Evolutionary conservation across 30 jellyfish, hydroid and myxozoan species (phyloP).

Genomic region (Rhopilema esculentum): DNA sequence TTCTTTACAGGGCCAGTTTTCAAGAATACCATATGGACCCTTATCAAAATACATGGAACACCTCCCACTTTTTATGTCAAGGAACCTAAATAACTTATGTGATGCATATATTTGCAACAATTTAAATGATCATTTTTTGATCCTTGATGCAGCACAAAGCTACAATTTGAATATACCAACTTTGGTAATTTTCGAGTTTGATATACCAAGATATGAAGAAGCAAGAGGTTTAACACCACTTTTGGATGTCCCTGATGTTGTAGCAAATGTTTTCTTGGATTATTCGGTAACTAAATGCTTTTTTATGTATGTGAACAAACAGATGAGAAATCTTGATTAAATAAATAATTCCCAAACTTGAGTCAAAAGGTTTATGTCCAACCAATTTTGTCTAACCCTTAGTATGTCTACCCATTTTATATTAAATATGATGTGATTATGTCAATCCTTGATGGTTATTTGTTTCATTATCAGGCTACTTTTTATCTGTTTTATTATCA

Average conservation of each 20-base stretch:
- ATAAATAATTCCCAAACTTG: neutral
- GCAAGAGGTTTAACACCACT: slow-evolving; percentile 8
- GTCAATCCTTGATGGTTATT: neutral
- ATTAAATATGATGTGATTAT: neutral
- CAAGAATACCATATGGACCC: slow-evolving; percentile 30
- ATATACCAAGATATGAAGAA: slow-evolving; percentile 33
- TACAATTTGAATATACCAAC: slow-evolving; percentile 2
- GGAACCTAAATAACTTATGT: slow-evolving; percentile 6
- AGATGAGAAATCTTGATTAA: neutral
- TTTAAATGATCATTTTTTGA: neutral
- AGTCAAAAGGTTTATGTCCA: neutral
- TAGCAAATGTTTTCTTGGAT: slow-evolving; percentile 25
- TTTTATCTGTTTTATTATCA: neutral
- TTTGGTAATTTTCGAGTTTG: slow-evolving; percentile 14
- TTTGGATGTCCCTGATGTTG: slow-evolving; percentile 22
- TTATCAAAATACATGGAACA: slow-evolving; percentile 17
- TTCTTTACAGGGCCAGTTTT: slow-evolving; percentile 5
- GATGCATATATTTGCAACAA: slow-evolving; percentile 4
- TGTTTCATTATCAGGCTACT: neutral
- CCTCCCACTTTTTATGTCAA: neutral
- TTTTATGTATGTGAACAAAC: neutral
- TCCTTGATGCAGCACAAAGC: neutral
- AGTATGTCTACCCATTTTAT: neutral
- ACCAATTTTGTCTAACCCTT: neutral
- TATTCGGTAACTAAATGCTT: slow-evolving; percentile 6